Evolutionary conservation across 2,888 invertebrate genomes (phyloP).

Genomic region (Silvanus unidentatus): DNA sequence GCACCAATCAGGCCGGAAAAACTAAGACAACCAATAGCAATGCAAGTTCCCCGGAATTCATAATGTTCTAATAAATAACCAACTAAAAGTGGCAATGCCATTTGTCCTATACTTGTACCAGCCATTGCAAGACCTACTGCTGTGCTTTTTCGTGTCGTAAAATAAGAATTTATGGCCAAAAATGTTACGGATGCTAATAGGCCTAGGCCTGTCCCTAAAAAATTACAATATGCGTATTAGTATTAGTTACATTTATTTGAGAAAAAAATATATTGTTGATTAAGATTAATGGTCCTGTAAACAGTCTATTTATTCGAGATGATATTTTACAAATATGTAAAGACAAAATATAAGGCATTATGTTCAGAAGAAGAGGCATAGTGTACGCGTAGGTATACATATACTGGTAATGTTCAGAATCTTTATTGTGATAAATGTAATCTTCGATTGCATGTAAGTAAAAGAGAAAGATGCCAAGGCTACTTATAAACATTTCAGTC

Average conservation of each 20-base stretch:
- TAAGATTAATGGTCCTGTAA: too few species aligned
- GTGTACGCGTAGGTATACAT: too few species aligned
- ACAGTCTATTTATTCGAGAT: too few species aligned
- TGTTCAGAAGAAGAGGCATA: too few species aligned
- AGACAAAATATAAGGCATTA: too few species aligned
- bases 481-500: constrained; percentile 14
- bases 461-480: constrained; percentile 9
- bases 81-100: constrained; percentile 67
- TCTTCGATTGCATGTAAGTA: constrained; percentile 15
- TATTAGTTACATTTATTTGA: not conserved
- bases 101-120: constrained; percentile 70
- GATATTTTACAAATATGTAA: too few species aligned
- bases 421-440: constrained; percentile 9
- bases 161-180: constrained; percentile 67
- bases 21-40: constrained; percentile 58
- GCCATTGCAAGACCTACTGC: constrained; percentile 73
- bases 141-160: constrained; percentile 59
- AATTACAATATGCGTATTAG: constrained; percentile 1
- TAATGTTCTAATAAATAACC: constrained; percentile 58
- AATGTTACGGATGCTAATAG: constrained; percentile 67
- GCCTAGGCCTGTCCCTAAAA: constrained; percentile 61
- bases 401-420: not conserved
- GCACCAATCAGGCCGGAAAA: constrained; percentile 53
- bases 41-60: constrained; percentile 58
- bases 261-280: too few species aligned